Conservation (phyloP, 2,797 vertebrate species). For the Furcifer pardalis region DNA sequence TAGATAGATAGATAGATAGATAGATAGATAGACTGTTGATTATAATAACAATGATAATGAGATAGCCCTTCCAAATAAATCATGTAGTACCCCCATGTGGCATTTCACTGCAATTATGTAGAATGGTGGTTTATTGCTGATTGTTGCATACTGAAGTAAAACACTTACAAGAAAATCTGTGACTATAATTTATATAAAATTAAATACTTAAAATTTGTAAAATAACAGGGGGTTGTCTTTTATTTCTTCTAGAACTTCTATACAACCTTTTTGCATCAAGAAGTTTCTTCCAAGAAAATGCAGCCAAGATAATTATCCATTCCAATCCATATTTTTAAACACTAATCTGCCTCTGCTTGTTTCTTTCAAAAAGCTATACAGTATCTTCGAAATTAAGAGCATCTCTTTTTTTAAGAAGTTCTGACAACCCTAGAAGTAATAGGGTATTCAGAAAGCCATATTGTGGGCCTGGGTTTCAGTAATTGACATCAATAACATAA, state of each 20-base stretch:
- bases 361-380: conserved; percentile 38
- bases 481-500: conserved; percentile 73
- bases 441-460: conserved; percentile 67
- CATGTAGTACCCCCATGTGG: not conserved
- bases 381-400: conserved; percentile 50
- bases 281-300: not conserved
- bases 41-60: not conserved
- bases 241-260: too few species aligned
- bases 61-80: not conserved
- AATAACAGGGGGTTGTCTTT: not conserved
- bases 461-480: conserved; percentile 68
- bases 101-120: not conserved
- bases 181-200: too few species aligned
- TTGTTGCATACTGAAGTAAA: not conserved
- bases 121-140: not conserved
- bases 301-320: not conserved
- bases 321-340: not conserved
- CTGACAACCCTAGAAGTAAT: conserved; percentile 53
- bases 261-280: not conserved
- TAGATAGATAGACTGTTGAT: too few species aligned
- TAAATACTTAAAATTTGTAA: too few species aligned
- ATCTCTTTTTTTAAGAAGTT: conserved; percentile 56
- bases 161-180: not conserved
- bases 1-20: too few species aligned
- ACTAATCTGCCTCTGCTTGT: conserved; percentile 26